Percentiles rank a stretch among this genome's conserved stretches.
phyloP scores from a whole-genome alignment of 2,113 vertebrate genomes.

The Pituophis catenifer region DNA sequence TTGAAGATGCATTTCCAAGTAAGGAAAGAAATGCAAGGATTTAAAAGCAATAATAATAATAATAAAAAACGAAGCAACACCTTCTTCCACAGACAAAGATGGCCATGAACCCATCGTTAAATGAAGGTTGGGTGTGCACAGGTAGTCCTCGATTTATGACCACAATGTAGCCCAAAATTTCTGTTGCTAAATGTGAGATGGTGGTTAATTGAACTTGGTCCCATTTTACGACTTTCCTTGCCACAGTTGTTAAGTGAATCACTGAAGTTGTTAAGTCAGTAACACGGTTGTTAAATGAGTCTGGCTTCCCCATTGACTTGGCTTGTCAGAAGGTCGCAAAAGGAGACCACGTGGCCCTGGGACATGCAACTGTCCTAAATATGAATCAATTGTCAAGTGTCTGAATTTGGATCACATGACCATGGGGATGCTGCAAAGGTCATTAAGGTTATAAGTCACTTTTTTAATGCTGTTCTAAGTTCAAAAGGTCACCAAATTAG shows the following conservation, averaged over 20 bases:
- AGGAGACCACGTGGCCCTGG: background rate
- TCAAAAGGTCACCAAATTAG: background rate
- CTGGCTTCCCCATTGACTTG: background rate
- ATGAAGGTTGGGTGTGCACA: background rate
- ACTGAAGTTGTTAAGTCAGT: background rate
- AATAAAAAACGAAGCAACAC: background rate
- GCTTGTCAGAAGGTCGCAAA: background rate
- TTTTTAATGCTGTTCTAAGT: background rate
- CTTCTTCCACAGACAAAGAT: background rate
- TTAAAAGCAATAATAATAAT: background rate
- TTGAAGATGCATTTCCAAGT: background rate
- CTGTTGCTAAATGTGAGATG: background rate
- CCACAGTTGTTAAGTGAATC: background rate
- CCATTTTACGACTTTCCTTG: background rate
- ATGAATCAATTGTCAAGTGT: too few relatives aligned
- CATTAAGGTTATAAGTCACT: background rate
- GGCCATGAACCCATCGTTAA: background rate
- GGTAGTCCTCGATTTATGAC: background rate
- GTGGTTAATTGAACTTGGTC: background rate
- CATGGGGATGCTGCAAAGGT: too few relatives aligned
- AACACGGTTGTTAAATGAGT: background rate
- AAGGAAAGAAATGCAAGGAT: background rate
- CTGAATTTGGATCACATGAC: too few relatives aligned
- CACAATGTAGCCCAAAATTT: background rate
- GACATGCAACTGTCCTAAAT: too few relatives aligned